Percentiles rank a stretch among this genome's conserved stretches.
Conservation (phyloP, 1,140 invertebrate species). For the Drosophila elegans region DNA sequence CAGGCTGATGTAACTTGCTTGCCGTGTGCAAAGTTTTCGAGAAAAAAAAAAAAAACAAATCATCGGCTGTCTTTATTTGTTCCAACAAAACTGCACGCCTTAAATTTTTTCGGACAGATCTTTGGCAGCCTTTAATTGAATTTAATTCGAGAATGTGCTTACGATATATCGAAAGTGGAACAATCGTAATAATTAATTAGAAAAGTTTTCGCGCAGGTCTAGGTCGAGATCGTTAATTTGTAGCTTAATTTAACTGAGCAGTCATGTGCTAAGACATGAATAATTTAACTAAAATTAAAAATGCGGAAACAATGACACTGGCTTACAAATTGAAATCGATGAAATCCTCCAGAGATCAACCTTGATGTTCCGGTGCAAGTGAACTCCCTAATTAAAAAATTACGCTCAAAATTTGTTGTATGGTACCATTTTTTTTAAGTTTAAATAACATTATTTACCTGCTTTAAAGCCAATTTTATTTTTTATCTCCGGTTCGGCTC, state of each 20-base stretch:
- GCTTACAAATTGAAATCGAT: too few species aligned
- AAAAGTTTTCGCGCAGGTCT: conserved; percentile 11
- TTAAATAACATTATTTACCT: too few species aligned
- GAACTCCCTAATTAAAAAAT: too few species aligned
- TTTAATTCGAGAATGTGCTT: conserved; percentile 49
- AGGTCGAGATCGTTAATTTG: conserved; percentile 37
- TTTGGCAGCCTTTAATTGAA: conserved; percentile 69
- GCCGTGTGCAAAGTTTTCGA: conserved; percentile 55
- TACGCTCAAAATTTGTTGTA: too few species aligned
- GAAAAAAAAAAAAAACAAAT: conserved; percentile 42
- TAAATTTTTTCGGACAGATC: conserved; percentile 47
- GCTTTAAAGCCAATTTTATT: too few species aligned
- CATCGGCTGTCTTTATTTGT: conserved; percentile 45
- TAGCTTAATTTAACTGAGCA: conserved; percentile 9
- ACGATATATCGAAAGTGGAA: conserved; percentile 23
- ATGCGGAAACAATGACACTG: not conserved
- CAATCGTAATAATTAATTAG: conserved; percentile 46
- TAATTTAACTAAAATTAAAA: too few species aligned
- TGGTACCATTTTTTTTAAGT: too few species aligned
- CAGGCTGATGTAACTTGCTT: conserved; percentile 54
- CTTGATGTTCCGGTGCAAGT: too few species aligned
- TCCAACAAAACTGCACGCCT: conserved; percentile 26
- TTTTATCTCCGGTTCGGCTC: too few species aligned
- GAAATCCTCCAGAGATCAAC: too few species aligned
- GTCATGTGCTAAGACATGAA: conserved; percentile 24